Evolutionary conservation across 1,140 invertebrate species (phyloP).

Genomic region (Aphis gossypii): DNA sequence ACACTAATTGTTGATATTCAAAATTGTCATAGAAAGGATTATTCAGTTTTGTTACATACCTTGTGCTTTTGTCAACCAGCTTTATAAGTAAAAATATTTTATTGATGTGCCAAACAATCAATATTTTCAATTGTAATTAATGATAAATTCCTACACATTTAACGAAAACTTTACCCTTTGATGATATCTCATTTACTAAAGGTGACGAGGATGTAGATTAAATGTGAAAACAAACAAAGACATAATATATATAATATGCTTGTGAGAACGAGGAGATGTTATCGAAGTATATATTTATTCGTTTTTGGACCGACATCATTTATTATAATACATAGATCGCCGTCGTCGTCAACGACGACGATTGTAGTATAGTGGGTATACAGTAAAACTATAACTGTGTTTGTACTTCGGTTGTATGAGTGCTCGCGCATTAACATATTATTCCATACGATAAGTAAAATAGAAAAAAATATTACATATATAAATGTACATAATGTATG

Average conservation of each 20-base stretch:
- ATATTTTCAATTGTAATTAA: too few species aligned
- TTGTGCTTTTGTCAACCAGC: too few species aligned
- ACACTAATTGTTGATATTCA: too few species aligned
- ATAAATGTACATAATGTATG: not conserved
- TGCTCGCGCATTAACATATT: not conserved
- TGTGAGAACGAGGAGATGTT: not conserved
- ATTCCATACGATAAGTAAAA: not conserved
- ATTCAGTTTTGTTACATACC: too few species aligned
- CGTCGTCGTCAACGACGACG: not conserved
- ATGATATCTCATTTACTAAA: too few species aligned
- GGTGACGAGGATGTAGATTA: not conserved
- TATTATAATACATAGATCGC: not conserved
- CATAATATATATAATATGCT: not conserved
- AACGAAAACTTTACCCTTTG: too few species aligned
- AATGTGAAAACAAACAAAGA: not conserved
- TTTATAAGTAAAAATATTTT: too few species aligned
- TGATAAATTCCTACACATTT: too few species aligned
- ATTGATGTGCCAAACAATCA: too few species aligned
- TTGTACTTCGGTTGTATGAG: not conserved
- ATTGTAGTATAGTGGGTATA: not conserved
- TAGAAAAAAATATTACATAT: not conserved
- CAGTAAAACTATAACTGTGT: not conserved
- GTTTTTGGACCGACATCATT: slow-evolving; percentile 3
- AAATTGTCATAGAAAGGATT: too few species aligned
- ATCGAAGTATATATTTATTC: slow-evolving; percentile 21